Base-by-base conservation (phyloP, 2,888 invertebrate species). In the Ernsta delagoae region DNA sequence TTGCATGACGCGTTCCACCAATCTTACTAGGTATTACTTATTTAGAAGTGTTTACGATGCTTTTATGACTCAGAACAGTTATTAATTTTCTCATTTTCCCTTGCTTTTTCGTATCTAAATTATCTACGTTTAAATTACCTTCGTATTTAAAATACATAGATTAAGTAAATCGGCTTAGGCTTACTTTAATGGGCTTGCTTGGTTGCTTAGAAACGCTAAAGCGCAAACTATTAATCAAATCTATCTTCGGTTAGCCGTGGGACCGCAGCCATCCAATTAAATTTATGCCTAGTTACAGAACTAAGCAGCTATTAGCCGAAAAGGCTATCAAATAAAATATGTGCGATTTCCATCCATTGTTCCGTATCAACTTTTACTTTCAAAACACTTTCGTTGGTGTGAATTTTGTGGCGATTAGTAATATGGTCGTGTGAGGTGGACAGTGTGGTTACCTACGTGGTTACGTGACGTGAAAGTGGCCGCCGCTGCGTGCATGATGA, bases 401-500 rank as follows among this genome's bases (percentile, higher is more conserved):
- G 62, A 68, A 68, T 68, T 68, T 68, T 54, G 68, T 68, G 61
- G 62, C 67, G 48, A 62, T 68, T 68, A 68, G 16, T 61, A 61
- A 67, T 41, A 61, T 61, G 43, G 63, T 64, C 63, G 43, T 64
- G 67, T 60, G 54, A 54, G 34, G 31, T 61, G 67, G 67, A 61
- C 67, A 68, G 31, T 31, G 31, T 31, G 31, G 16, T 16, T 16
- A 16, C 16, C 4, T 31, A 31, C 31, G 61, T 57, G 6, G 57
- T 68, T 68, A 68, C 67, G 67, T 68, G 67, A 61, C 60, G 67
- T 39, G 67, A 68, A 70, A 72, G 56, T 59, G 60, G 70, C 71
- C 62, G 71, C 71, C 73, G n/a, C 16, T 50, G 50, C 16, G 71
- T 71, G 72, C 72, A 57, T 63, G 70, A 69, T 70, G 67, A 62